Evolutionary conservation across 2,888 invertebrate genomes (phyloP).

Genomic region (Parnassius apollo): DNA sequence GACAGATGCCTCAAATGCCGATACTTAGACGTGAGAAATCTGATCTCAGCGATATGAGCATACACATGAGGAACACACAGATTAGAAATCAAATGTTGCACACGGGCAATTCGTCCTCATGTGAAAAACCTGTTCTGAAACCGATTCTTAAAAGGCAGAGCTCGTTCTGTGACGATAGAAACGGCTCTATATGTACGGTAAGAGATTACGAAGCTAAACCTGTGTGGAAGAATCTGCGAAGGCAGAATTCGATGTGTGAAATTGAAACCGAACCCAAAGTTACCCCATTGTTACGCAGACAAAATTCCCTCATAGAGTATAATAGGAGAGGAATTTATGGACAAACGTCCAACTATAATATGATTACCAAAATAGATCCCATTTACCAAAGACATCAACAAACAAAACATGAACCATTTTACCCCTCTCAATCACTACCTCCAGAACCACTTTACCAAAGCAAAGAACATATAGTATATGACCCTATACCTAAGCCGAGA

Average conservation of each 20-base stretch:
- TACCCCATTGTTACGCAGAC: constrained; percentile 76
- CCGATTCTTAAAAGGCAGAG: constrained; percentile 76
- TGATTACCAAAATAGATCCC: constrained; percentile 80
- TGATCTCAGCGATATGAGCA: constrained; percentile 66
- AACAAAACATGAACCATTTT: constrained; percentile 74
- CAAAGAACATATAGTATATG: constrained; percentile 74
- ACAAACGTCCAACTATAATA: constrained; percentile 72
- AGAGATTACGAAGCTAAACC: constrained; percentile 74
- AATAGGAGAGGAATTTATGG: constrained; percentile 74
- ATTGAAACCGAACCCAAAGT: constrained; percentile 80
- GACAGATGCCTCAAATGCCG: constrained; percentile 57
- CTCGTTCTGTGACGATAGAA: constrained; percentile 75
- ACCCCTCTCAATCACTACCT: constrained; percentile 76
- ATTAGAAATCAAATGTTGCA: constrained; percentile 75
- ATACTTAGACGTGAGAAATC: constrained; percentile 74
- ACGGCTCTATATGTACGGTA: constrained; percentile 69
- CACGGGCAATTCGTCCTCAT: constrained; percentile 75
- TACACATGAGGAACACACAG: constrained; percentile 69
- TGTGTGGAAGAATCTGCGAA: constrained; percentile 59
- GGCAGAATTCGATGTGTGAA: constrained; percentile 78
- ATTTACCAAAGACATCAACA: constrained; percentile 79
- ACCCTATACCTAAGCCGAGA: constrained; percentile 76
- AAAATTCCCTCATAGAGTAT: constrained; percentile 78
- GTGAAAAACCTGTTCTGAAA: constrained; percentile 71
- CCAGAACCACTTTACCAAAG: constrained; percentile 78